A percentile compares a stretch with the other conserved stretches of the same genome.
These are phyloP conservation scores for Todus mexicanus DNA, from an alignment of 2,797 vertebrate genomes.

Conservation along the genomic window DNA sequence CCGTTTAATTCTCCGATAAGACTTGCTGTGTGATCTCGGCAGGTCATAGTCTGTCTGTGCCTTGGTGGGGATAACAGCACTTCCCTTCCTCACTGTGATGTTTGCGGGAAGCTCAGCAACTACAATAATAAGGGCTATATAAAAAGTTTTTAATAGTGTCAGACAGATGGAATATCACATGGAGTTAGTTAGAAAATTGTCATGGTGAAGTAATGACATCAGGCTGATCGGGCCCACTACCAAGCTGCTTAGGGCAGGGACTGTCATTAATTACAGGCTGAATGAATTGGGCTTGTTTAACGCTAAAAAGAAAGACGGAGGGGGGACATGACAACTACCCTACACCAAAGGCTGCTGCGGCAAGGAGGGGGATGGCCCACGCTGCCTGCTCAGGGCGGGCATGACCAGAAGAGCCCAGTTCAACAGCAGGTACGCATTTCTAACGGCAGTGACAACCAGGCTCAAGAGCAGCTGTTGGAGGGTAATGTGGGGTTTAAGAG, in stretches of 20 bases:
- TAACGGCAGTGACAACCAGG: background rate
- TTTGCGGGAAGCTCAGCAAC: background rate
- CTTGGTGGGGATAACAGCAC: background rate
- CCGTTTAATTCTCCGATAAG: background rate
- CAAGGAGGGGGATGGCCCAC: background rate
- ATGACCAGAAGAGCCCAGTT: rapidly evolving
- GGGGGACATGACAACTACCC: background rate
- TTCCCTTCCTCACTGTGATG: conserved; percentile 32
- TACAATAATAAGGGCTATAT: conserved; percentile 7
- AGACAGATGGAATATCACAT: conserved; percentile 54
- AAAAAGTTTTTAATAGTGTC: conserved; percentile 45
- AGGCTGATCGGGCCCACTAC: conserved; percentile 52
- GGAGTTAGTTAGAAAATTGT: conserved; percentile 53
- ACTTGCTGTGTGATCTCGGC: background rate
- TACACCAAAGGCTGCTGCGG: background rate
- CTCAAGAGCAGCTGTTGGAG: background rate
- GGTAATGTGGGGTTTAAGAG: background rate
- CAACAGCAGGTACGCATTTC: background rate
- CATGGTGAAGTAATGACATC: conserved; percentile 52
- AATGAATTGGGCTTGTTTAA: background rate
- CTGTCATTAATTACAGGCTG: conserved; percentile 36
- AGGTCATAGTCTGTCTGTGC: background rate
- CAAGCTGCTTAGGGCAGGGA: conserved; percentile 49
- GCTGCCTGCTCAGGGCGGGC: background rate
- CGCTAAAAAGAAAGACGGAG: rapidly evolving